Percentiles rank a stretch among this genome's conserved stretches.
These are phyloP conservation scores for Betta splendens DNA, from an alignment of 2,797 vertebrate species.

Conservation along the genomic window DNA sequence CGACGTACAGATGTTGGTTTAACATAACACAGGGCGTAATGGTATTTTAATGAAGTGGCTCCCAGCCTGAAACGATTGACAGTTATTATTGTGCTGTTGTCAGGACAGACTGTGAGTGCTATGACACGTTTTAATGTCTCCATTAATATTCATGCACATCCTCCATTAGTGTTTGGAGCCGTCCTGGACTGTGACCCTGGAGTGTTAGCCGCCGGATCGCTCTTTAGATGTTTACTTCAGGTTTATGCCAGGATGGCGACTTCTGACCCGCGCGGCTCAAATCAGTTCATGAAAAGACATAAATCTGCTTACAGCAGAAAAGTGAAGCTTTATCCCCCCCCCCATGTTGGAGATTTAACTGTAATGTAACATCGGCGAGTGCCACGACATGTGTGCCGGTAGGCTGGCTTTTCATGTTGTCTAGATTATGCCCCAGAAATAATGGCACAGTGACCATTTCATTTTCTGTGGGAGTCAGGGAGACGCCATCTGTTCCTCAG, in stretches of 20 bases:
- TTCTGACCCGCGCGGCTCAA: conserved; percentile 41
- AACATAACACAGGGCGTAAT: no score
- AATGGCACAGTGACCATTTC: conserved; percentile 73
- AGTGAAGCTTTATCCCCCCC: conserved; percentile 62
- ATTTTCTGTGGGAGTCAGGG: conserved; percentile 39
- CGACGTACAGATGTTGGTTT: conserved; percentile 10
- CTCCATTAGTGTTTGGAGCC: conserved; percentile 55
- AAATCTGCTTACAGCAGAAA: conserved; percentile 75
- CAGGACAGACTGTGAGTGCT: conserved; percentile 24
- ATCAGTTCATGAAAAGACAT: conserved; percentile 58
- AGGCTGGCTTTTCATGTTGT: conserved; percentile 64
- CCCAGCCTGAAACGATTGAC: conserved; percentile 11
- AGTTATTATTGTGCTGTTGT: conserved; percentile 16
- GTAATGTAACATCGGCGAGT: conserved; percentile 51
- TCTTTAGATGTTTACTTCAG: conserved; percentile 66
- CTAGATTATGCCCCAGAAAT: conserved; percentile 68
- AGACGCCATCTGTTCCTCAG: conserved; percentile 66
- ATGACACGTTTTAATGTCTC: conserved; percentile 45
- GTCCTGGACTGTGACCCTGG: conserved; percentile 50
- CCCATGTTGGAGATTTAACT: conserved; percentile 64
- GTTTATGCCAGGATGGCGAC: conserved; percentile 49
- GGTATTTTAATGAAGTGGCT: conserved; percentile 17
- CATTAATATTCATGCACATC: conserved; percentile 54
- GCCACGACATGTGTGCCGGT: conserved; percentile 67
- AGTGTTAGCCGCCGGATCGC: conserved; percentile 40